phyloP scores from a whole-genome alignment of 2,797 vertebrate genomes.

The Pteropus rufus region DNA sequence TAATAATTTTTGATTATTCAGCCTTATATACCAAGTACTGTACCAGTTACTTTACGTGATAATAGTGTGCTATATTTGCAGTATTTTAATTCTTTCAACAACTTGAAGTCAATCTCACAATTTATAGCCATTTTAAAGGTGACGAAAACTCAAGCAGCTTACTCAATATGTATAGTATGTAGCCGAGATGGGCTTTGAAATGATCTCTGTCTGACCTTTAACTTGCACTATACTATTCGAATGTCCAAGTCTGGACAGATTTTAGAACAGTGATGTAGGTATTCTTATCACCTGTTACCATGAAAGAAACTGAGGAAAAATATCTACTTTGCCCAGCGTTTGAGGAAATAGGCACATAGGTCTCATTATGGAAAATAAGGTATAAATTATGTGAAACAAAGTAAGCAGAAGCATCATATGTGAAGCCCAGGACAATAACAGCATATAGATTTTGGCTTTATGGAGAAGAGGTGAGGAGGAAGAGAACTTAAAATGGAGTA shows the following conservation, averaged over 20 bases:
- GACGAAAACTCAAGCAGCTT: background rate
- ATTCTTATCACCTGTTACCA: background rate
- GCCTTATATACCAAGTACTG: background rate
- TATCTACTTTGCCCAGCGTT: background rate
- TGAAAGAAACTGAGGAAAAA: background rate
- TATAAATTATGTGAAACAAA: background rate
- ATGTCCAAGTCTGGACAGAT: background rate
- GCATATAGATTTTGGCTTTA: background rate
- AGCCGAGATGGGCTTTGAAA: background rate
- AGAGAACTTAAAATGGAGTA: background rate
- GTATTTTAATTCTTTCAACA: background rate
- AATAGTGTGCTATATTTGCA: background rate
- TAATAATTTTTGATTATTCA: background rate
- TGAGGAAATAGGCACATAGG: background rate
- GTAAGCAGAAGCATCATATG: background rate
- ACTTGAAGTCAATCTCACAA: background rate
- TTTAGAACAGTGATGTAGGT: background rate
- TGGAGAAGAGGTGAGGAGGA: background rate
- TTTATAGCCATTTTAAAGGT: background rate
- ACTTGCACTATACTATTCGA: background rate
- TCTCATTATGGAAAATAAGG: background rate
- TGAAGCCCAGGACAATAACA: background rate
- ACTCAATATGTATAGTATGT: background rate
- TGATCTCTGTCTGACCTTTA: background rate
- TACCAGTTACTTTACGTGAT: background rate